These are phyloP conservation scores for Ariopsis seemanni DNA, from an alignment of 2,113 vertebrate genomes.

Conservation along the genomic window DNA sequence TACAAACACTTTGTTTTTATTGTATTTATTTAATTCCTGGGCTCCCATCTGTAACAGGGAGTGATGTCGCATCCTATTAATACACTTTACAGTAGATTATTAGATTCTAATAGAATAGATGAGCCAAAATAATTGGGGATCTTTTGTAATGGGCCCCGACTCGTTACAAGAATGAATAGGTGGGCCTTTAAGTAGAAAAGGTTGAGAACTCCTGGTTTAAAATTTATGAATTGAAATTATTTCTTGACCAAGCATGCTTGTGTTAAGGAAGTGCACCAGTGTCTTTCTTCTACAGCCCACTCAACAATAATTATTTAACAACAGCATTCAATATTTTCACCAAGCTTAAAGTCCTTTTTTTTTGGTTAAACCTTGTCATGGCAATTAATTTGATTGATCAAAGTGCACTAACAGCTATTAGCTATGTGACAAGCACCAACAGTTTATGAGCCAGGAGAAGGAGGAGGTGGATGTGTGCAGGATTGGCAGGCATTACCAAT, in stretches of 20 bases:
- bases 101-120: too few relatives aligned
- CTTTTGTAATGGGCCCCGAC: too few relatives aligned
- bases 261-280: not conserved
- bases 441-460: not conserved
- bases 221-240: not conserved
- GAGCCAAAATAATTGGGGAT: too few relatives aligned
- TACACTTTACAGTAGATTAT: too few relatives aligned
- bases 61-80: too few relatives aligned
- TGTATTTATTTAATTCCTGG: too few relatives aligned
- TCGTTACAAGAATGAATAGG: too few relatives aligned
- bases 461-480: not conserved
- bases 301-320: not conserved
- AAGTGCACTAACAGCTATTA: slow-evolving; percentile 1
- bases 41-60: too few relatives aligned
- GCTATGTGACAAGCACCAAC: not conserved
- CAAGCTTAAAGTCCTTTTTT: not conserved
- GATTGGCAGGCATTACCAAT: not conserved
- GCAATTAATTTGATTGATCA: slow-evolving; percentile 14
- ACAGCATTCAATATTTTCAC: not conserved
- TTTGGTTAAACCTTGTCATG: not conserved
- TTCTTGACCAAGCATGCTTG: not conserved
- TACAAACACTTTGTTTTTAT: too few relatives aligned
- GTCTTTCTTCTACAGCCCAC: not conserved
- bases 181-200: too few relatives aligned
- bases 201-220: too few relatives aligned